Percentiles rank a stretch among this genome's conserved stretches.
Conservation (phyloP, 2,888 invertebrate genomes). For the Linyphia triangularis region DNA sequence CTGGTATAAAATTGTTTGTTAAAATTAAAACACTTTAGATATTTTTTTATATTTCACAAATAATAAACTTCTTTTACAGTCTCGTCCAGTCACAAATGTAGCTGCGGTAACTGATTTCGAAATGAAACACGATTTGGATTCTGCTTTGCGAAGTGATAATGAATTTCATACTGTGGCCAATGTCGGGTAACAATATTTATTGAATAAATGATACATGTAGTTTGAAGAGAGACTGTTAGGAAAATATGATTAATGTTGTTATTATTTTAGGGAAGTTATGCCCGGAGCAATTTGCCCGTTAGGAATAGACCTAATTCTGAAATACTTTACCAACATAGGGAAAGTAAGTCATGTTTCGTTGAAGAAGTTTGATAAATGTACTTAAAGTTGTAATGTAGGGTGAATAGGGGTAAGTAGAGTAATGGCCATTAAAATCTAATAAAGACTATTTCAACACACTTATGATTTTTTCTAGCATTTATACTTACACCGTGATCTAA, state of each 20-base stretch:
- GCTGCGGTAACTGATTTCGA: constrained; percentile 87
- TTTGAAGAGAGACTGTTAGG: too few species aligned
- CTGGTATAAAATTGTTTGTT: too few species aligned
- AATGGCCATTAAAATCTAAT: too few species aligned
- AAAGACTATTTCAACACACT: too few species aligned
- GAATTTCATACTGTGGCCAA: constrained; percentile 73
- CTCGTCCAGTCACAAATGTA: constrained; percentile 87
- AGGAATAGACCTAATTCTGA: constrained; percentile 24
- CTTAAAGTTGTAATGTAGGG: too few species aligned
- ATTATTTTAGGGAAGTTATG: constrained; percentile 67
- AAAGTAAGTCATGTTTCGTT: too few species aligned
- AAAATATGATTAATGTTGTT: background rate
- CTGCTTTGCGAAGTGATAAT: constrained; percentile 36
- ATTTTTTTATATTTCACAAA: background rate
- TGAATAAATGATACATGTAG: too few species aligned
- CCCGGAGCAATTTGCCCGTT: constrained; percentile 73
- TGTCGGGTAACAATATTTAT: constrained; percentile 55
- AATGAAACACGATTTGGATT: constrained; percentile 88
- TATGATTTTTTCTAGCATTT: too few species aligned
- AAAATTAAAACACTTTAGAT: too few species aligned
- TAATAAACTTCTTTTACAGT: constrained; percentile 77
- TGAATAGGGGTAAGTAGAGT: too few species aligned
- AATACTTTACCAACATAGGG: background rate
- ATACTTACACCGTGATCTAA: too few species aligned
- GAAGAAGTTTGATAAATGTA: too few species aligned